A percentile compares a stretch with the other conserved stretches of the same genome.
phyloP scores from a whole-genome alignment of 2,113 vertebrate species.

The Chinchilla lanigera region DNA sequence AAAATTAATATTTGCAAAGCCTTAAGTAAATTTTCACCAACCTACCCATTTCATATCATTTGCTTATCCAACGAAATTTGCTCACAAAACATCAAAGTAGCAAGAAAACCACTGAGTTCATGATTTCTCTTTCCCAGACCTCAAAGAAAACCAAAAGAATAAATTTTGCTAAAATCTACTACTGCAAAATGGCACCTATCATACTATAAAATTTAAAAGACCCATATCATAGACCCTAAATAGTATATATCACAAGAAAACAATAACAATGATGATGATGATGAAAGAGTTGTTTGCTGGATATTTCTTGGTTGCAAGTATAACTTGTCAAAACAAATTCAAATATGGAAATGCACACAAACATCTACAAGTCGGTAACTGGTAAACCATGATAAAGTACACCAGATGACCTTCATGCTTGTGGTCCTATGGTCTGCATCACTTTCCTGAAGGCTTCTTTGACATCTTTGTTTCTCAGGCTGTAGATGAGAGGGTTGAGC shows the following conservation, averaged over 20 bases:
- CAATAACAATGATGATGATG: too few species aligned
- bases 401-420: neutral
- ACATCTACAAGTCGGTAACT: too few species aligned
- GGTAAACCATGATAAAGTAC: neutral
- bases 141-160: neutral
- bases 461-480: constrained; percentile 74
- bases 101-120: neutral
- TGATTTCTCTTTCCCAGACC: neutral
- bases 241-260: neutral
- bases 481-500: constrained; percentile 78
- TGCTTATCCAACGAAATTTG: neutral
- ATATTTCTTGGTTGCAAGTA: neutral
- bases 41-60: neutral
- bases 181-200: neutral
- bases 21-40: neutral
- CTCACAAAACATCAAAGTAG: neutral
- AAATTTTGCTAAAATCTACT: neutral
- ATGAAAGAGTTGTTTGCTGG: accelerated
- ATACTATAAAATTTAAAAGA: neutral
- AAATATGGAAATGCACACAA: neutral
- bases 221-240: neutral
- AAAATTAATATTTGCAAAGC: neutral
- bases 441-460: constrained; percentile 71
- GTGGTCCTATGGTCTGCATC: neutral
- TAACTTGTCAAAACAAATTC: neutral